Evolutionary conservation across 2,113 vertebrate species (phyloP).

Genomic region (Thryonomys swinderianus): DNA sequence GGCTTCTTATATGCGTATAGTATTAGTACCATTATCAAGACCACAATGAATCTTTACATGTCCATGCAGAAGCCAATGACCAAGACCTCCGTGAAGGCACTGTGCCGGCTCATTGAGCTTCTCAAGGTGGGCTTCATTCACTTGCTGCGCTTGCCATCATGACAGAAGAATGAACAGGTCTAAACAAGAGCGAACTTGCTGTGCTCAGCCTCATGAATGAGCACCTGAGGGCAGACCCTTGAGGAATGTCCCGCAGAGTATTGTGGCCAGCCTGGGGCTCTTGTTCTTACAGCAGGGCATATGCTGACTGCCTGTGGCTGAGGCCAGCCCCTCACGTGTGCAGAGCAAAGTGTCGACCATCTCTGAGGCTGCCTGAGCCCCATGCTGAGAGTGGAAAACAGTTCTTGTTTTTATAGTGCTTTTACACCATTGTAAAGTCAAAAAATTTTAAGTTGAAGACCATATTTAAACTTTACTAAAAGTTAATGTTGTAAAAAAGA

Average conservation of each 20-base stretch:
- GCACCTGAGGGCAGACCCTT: constrained; percentile 17
- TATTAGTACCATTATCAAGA: constrained; percentile 97
- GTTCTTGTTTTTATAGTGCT: background rate
- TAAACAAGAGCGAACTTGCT: background rate
- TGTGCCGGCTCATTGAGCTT: constrained; percentile 96
- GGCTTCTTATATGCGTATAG: constrained; percentile 97
- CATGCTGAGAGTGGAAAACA: background rate
- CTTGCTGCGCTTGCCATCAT: background rate
- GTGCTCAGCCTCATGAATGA: background rate
- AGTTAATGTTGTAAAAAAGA: background rate
- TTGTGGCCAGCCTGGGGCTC: background rate
- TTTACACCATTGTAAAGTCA: background rate
- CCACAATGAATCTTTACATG: constrained; percentile 99
- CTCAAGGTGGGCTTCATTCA: constrained; percentile 91
- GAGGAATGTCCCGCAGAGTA: background rate
- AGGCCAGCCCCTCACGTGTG: background rate
- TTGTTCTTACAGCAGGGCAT: background rate
- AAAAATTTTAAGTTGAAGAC: background rate
- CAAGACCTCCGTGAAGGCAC: constrained; percentile 97
- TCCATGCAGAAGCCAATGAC: constrained; percentile 99
- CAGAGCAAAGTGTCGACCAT: background rate
- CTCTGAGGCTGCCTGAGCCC: background rate
- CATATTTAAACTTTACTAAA: background rate
- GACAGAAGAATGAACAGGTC: background rate
- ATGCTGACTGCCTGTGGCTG: background rate